These are phyloP conservation scores for Oxystoma pomonae DNA, from an alignment of 2,888 invertebrate genomes.

Conservation along the genomic window DNA sequence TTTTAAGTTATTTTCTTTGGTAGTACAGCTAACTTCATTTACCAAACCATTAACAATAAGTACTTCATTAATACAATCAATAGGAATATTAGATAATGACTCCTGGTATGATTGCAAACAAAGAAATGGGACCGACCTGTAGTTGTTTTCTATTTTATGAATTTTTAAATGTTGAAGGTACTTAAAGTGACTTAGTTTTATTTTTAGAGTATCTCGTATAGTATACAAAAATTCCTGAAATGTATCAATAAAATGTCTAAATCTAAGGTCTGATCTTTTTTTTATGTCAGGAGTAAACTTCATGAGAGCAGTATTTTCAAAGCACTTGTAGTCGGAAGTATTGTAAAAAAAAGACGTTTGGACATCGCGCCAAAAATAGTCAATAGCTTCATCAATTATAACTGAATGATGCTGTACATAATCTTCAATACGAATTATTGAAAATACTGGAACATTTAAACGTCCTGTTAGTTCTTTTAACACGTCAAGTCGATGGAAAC, in stretches of 20 bases:
- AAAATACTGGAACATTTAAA: constrained; percentile 26
- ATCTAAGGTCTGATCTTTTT: neutral
- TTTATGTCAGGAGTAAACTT: constrained; percentile 15
- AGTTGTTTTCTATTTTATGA: constrained; percentile 17
- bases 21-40: constrained; percentile 27
- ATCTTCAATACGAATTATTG: constrained; percentile 21
- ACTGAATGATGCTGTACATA: neutral
- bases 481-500: constrained; percentile 27
- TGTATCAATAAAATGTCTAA: constrained; percentile 6
- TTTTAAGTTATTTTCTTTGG: constrained; percentile 11
- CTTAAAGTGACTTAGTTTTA: constrained; percentile 33
- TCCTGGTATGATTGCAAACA: constrained; percentile 28
- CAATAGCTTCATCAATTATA: constrained; percentile 1
- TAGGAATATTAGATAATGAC: constrained; percentile 26
- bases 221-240: constrained; percentile 29
- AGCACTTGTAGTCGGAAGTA: constrained; percentile 13
- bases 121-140: constrained; percentile 16
- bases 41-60: constrained; percentile 30
- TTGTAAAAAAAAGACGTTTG: constrained; percentile 21
- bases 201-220: constrained; percentile 29
- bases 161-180: constrained; percentile 31
- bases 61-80: constrained; percentile 26
- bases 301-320: constrained; percentile 33
- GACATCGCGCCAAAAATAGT: constrained; percentile 22
- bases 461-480: constrained; percentile 24